These are phyloP conservation scores for Nibea coibor DNA, from an alignment of 2,113 vertebrate species.

Conservation along the genomic window DNA sequence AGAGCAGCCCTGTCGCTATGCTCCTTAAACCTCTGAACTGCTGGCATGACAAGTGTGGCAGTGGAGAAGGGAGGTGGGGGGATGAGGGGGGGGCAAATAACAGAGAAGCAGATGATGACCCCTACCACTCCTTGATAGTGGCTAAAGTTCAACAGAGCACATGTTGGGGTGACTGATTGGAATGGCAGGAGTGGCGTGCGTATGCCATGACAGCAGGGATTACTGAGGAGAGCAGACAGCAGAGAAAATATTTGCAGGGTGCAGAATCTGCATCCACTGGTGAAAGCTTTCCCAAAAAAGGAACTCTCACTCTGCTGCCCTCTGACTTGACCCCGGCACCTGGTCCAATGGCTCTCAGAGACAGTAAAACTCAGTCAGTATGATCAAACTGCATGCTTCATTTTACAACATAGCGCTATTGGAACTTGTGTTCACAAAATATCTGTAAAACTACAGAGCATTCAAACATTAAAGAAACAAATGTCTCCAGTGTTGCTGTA, in stretches of 20 bases:
- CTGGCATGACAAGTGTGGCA: slow-evolving; percentile 68
- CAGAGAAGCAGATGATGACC: slow-evolving; percentile 69
- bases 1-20: slow-evolving; percentile 47
- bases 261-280: slow-evolving; percentile 56
- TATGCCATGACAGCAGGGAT: slow-evolving; percentile 47
- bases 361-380: not conserved
- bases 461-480: slow-evolving; percentile 15
- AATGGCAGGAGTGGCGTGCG: slow-evolving; percentile 63
- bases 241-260: slow-evolving; percentile 67
- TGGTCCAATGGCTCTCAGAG: slow-evolving; percentile 32
- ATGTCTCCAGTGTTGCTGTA: slow-evolving; percentile 12
- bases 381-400: not conserved
- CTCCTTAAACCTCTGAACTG: slow-evolving; percentile 67
- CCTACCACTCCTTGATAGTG: slow-evolving; percentile 57
- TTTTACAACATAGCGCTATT: not conserved
- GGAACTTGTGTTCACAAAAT: slow-evolving; percentile 1
- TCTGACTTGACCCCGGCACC: slow-evolving; percentile 61
- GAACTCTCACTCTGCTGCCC: slow-evolving; percentile 65
- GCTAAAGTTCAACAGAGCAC: slow-evolving; percentile 63
- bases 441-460: slow-evolving; percentile 19
- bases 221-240: slow-evolving; percentile 57
- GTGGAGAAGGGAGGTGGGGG: not conserved
- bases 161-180: slow-evolving; percentile 72
- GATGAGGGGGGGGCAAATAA: slow-evolving; percentile 26
- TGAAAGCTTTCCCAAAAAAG: slow-evolving; percentile 74